Percentiles rank a stretch among this genome's conserved stretches.
These are phyloP conservation scores for Hololepta plana DNA, from an alignment of 2,888 invertebrate species.

Conservation along the genomic window DNA sequence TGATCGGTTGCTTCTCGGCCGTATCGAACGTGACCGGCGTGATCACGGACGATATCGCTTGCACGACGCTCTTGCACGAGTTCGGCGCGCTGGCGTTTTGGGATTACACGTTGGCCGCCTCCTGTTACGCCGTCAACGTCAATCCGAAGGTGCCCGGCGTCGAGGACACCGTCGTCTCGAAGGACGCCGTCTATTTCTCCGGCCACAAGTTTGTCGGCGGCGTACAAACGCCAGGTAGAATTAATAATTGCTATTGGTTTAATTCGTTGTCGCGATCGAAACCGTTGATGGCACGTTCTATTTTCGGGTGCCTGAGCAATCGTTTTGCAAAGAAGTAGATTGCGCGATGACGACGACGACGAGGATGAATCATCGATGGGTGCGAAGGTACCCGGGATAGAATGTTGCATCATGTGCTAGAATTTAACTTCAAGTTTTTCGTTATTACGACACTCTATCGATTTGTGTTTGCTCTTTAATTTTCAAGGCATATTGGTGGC, in stretches of 20 bases:
- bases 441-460: background rate
- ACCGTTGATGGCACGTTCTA: no score
- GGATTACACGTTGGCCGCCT: slow-evolving; percentile 78
- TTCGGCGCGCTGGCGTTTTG: slow-evolving; percentile 73
- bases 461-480: slow-evolving; percentile 2
- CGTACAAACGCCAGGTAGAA: slow-evolving; percentile 67
- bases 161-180: slow-evolving; percentile 52
- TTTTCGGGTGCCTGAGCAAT: no score
- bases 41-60: slow-evolving; percentile 64
- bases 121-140: slow-evolving; percentile 65
- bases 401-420: no score
- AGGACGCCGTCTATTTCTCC: slow-evolving; percentile 79
- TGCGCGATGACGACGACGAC: no score
- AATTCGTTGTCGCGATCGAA: no score
- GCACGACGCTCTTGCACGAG: slow-evolving; percentile 63
- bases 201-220: slow-evolving; percentile 85
- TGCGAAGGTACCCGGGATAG: no score
- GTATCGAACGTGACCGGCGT: slow-evolving; percentile 82
- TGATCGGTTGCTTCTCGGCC: slow-evolving; percentile 75
- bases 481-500: slow-evolving; percentile 40
- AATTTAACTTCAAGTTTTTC: no score
- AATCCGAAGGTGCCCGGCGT: slow-evolving; percentile 59
- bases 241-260: no score
- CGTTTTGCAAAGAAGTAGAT: no score
- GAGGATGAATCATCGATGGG: no score